Evolutionary conservation across 2,113 vertebrate genomes (phyloP), one percentile per base, ranked within the genome.

Genomic region (Pyxicephalus adspersus): DNA sequence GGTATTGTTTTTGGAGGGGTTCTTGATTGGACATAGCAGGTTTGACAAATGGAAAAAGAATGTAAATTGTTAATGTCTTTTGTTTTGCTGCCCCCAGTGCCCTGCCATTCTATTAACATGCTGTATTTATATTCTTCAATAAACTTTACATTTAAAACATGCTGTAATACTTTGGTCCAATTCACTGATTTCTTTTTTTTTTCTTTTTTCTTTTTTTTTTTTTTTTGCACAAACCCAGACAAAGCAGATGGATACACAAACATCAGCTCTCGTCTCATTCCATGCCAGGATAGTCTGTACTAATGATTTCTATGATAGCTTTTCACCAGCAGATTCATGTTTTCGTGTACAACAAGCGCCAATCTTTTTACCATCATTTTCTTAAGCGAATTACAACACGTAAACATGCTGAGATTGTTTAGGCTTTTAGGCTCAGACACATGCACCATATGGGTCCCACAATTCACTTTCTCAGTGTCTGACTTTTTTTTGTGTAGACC

Each of bases 401-500:
- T 83, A 85, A 87, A 85, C 85, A 86, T 81, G 83, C 84, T 86
- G 83, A 87, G 88, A 88, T 84, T 90, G 89, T 79, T 89, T 45
- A 72, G 76, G 84, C 84, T 87, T 89, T 85, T 88, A 85, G 83
- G 87, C 86, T 85, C 85, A 87, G 87, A 90, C 85, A 91, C 79
- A 83, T 86, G 84, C 76, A 78, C 84, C 70, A 20, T 75, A 76
- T 74, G 85, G 84, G 82, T 84, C 86, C 87, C 84, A 77, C 18
- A 61, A 83, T 57, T 86, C 86, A 86, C 81, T 83, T 88, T 88
- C 87, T 87, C 89, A 87, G 86, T 89, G 86, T 83, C 88, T 89
- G 85, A 84, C 87, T 88, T 90, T 89, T 77, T 57, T 55, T 58
- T 38, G 83, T 84, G 84, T 83, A 89, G 91, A 88, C 85, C 84